Percentiles rank a stretch among this genome's conserved stretches.
phyloP scores from a whole-genome alignment of 2,888 invertebrate genomes.

The Steromphala cineraria region DNA sequence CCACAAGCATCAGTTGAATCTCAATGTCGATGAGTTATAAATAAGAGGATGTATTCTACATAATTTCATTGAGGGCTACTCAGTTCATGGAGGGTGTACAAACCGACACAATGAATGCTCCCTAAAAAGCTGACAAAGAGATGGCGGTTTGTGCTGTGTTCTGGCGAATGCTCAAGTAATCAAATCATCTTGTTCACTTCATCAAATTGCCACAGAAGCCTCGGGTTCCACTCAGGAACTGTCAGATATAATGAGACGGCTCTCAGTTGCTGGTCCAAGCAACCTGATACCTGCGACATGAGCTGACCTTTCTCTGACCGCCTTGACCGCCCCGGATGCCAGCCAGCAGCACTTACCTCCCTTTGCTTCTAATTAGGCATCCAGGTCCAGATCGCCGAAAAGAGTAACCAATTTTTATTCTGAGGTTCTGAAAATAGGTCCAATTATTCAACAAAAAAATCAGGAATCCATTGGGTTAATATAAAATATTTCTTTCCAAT shows the following conservation, averaged over 20 bases:
- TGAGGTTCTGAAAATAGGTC: too few species aligned
- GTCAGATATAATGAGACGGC: neutral
- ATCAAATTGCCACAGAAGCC: neutral
- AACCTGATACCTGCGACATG: neutral
- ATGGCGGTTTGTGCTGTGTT: neutral
- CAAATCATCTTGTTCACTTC: constrained; percentile 17
- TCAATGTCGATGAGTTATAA: neutral
- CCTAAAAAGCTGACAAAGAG: constrained; percentile 5
- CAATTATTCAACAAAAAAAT: too few species aligned
- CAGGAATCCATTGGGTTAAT: too few species aligned
- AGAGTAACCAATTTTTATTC: neutral
- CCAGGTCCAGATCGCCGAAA: too few species aligned
- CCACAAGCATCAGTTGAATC: neutral
- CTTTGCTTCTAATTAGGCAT: neutral
- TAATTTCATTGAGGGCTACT: neutral
- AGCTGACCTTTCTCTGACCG: constrained; percentile 4
- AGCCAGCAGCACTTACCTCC: neutral
- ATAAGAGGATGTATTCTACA: neutral
- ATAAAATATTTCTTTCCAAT: too few species aligned
- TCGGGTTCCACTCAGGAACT: neutral
- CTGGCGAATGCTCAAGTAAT: neutral
- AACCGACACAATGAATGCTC: neutral
- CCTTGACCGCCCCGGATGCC: neutral
- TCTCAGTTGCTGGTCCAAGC: neutral
- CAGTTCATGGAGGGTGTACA: neutral